Percentiles rank a stretch among this genome's conserved stretches.
Conservation (phyloP, 2,113 vertebrate genomes). For the Rhinolophus sinicus region DNA sequence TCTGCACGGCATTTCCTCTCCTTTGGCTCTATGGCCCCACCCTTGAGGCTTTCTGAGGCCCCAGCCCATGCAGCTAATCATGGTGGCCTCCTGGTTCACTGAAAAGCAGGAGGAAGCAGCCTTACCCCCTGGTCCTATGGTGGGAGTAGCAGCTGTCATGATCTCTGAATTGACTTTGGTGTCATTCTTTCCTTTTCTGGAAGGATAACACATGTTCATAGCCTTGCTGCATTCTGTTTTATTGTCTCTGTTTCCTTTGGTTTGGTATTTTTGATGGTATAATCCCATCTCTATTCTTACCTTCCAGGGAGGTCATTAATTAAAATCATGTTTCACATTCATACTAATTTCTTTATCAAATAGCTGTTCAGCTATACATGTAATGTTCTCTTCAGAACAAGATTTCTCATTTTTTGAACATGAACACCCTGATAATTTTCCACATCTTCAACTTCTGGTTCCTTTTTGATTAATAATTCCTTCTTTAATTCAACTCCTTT, state of each 20-base stretch:
- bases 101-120: neutral
- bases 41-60: rapidly evolving
- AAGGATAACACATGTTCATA: neutral
- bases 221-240: neutral
- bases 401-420: neutral
- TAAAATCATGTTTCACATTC: neutral
- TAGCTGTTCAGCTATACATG: neutral
- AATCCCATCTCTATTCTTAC: neutral
- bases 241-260: neutral
- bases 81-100: neutral
- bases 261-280: neutral
- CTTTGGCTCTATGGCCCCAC: neutral
- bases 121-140: rapidly evolving
- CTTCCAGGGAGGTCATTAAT: neutral
- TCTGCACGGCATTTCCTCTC: neutral
- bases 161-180: neutral
- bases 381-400: neutral
- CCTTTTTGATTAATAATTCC: neutral
- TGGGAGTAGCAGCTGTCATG: neutral
- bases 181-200: neutral
- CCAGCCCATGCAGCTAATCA: rapidly evolving
- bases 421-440: neutral
- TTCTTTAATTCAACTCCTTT: neutral
- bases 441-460: neutral
- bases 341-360: neutral